A percentile compares a stretch with the other conserved stretches of the same genome.
phyloP scores from a whole-genome alignment of 2,888 invertebrate genomes.

The Altica lythri region DNA sequence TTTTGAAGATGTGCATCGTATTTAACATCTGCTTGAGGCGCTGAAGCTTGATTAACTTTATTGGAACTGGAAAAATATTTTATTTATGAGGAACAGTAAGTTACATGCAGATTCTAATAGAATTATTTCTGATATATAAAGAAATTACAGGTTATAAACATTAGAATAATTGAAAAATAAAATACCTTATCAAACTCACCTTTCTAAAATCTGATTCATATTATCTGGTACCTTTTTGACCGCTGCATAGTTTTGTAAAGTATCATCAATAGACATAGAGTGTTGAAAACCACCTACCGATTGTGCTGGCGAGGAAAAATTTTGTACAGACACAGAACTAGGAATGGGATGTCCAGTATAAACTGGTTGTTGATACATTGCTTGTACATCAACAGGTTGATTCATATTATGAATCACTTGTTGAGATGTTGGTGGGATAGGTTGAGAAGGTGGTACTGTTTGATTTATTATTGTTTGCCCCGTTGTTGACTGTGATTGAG shows the following conservation, averaged over 20 bases:
- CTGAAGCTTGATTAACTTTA: conserved; percentile 65
- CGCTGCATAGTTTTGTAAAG: conserved; percentile 39
- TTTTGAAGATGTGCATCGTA: conserved; percentile 73
- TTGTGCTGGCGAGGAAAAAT: conserved; percentile 37
- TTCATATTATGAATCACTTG: conserved; percentile 37
- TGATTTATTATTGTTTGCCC: too few species aligned
- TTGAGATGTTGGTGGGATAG: conserved; percentile 23
- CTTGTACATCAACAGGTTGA: conserved; percentile 34
- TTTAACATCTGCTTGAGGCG: conserved; percentile 68
- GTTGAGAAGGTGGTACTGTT: conserved; percentile 37
- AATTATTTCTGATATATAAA: too few species aligned
- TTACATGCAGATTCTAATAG: too few species aligned
- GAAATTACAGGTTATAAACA: too few species aligned
- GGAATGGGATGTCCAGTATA: conserved; percentile 38
- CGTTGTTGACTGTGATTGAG: background rate
- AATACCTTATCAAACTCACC: conserved; percentile 34
- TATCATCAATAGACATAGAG: conserved; percentile 45
- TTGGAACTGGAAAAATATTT: conserved; percentile 40
- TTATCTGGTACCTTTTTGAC: conserved; percentile 49
- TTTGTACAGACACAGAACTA: conserved; percentile 46
- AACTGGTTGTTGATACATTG: conserved; percentile 32
- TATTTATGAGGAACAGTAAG: too few species aligned
- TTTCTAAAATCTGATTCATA: conserved; percentile 56
- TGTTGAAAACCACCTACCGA: conserved; percentile 39
- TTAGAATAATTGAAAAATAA: too few species aligned